Evolutionary conservation across 1,140 invertebrate genomes (phyloP).

Genomic region (Neomicropteryx cornuta): DNA sequence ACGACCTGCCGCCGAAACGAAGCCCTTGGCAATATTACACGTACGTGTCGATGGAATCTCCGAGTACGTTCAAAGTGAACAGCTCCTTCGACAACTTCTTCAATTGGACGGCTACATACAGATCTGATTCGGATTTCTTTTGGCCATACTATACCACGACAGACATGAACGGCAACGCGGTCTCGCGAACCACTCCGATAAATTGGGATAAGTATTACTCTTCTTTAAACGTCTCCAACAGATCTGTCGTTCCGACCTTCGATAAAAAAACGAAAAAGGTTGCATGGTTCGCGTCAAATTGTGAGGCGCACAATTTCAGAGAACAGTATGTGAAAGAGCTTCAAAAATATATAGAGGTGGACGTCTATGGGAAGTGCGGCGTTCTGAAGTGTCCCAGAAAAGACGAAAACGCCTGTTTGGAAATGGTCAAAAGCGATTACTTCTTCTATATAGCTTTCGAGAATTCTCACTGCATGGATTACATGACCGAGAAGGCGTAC

Average conservation of each 20-base stretch:
- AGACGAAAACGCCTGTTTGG: conserved; percentile 26
- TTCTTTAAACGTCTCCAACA: conserved; percentile 25
- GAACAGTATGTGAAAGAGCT: conserved; percentile 45
- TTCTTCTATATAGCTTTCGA: conserved; percentile 63
- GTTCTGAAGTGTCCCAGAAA: conserved; percentile 20
- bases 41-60: conserved; percentile 11
- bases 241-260: too few relatives aligned
- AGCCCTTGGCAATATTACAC: conserved; percentile 8
- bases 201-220: not conserved
- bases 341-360: conserved; percentile 43
- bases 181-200: conserved; percentile 34
- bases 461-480: conserved; percentile 48
- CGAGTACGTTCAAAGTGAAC: too few relatives aligned
- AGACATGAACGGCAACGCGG: conserved; percentile 21
- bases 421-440: conserved; percentile 37
- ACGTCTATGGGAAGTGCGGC: conserved; percentile 57
- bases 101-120: conserved; percentile 55
- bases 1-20: conserved; percentile 4
- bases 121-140: conserved; percentile 48
- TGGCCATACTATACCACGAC: conserved; percentile 36
- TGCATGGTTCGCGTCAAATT: conserved; percentile 55
- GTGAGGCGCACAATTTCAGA: conserved; percentile 38
- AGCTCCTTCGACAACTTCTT: conserved; percentile 31
- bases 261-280: conserved; percentile 31
- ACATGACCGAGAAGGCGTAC: conserved; percentile 45